Conservation (phyloP, 1,140 invertebrate species). For the Dreissena rostriformis region DNA sequence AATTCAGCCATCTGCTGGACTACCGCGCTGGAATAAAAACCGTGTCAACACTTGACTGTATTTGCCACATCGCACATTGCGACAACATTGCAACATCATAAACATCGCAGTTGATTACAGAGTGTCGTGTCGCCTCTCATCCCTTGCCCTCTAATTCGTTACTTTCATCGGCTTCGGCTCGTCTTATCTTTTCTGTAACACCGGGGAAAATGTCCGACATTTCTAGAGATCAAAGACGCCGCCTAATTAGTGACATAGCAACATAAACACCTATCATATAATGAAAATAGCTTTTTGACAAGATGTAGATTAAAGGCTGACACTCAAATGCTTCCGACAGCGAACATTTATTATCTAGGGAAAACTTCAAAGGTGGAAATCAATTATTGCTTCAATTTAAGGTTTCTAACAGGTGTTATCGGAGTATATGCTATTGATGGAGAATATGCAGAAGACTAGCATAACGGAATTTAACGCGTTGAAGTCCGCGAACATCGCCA, state of each 20-base stretch:
- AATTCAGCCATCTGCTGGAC: too few relatives aligned
- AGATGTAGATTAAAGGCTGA: constrained; percentile 18
- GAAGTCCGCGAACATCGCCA: too few relatives aligned
- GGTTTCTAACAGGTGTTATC: neutral
- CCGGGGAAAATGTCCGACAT: neutral
- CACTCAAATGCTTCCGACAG: constrained; percentile 37
- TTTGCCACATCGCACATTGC: too few relatives aligned
- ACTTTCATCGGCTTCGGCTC: too few relatives aligned
- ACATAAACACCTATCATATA: constrained; percentile 47
- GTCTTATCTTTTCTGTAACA: neutral
- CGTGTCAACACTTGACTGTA: neutral
- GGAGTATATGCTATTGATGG: neutral
- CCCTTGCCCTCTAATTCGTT: too few relatives aligned
- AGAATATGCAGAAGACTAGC: neutral
- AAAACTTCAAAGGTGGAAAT: constrained; percentile 49
- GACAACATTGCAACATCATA: too few relatives aligned
- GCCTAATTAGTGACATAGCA: constrained; percentile 44
- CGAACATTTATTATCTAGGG: constrained; percentile 27
- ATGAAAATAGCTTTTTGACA: constrained; percentile 18
- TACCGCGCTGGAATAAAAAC: too few relatives aligned
- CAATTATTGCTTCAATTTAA: constrained; percentile 1
- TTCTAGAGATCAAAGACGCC: constrained; percentile 38
- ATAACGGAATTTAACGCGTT: neutral
- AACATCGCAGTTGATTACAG: too few relatives aligned
- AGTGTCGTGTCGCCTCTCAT: too few relatives aligned